Evolutionary conservation across 2,113 vertebrate species (phyloP), one percentile per base, ranked within the genome.

Genomic region (Pteronura brasiliensis): DNA sequence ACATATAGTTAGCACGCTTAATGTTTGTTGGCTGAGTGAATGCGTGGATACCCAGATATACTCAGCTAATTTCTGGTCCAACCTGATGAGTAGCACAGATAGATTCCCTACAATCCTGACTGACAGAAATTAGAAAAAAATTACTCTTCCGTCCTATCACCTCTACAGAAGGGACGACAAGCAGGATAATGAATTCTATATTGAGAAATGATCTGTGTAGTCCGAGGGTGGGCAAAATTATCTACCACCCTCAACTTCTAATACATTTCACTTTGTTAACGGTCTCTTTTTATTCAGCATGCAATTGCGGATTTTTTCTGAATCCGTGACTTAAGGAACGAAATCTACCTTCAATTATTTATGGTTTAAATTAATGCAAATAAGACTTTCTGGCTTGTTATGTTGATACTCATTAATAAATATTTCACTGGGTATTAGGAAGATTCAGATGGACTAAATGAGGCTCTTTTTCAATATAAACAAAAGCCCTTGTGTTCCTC

Each of bases 271-370:
- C 94, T 23, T 96, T 27, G 47, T 79, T 97, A 57, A 79, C 36
- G 2, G 80, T 95, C 74, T 96, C 55, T 20, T 23, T 87, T 74
- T 7, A 2, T 8, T 31, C 88, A 86, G 81, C 71, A 18, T 55
- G 21, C 89, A 71, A 20, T n/a, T 90, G 85, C 15, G 14, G 65
- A 87, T 69, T 93, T 27, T 0, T 95, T 1, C 13, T 77, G 92
- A 97, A 95, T 93, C 85, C 71, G 4, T 95, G 80, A 57, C 85
- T 98, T 90, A 96, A 93, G 67, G 57, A 96, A 96, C 88, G 93
- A 96, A 97, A 92, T 97, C 97, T 90, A 63, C 93, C 69, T 96
- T 97, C 87, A 98, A 96, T 95, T 97, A 97, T 98, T 97, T 97
- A 94, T 93, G 76, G 7, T 85, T 96, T 69, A 44, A 93, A 88